Base-by-base conservation (phyloP, 2,113 vertebrate genomes). In the Ctenomys sociabilis region DNA sequence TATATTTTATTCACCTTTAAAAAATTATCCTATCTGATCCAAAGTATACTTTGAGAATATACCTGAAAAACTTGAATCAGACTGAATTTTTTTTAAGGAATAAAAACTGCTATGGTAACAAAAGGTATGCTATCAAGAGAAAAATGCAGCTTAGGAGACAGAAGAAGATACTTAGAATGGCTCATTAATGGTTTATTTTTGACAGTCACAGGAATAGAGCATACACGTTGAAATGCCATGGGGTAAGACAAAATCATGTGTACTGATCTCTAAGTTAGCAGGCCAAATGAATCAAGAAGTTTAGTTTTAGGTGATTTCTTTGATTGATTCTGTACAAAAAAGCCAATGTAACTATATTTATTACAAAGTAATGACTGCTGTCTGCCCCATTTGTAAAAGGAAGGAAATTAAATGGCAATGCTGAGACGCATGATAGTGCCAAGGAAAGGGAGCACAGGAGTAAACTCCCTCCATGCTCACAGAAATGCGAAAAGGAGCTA, bases 401-500 rank as follows among this genome's bases (percentile, higher is more conserved):
- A 84, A 93, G n/a, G 26, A 94, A 96, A 77, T 88, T 19, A 88
- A 52, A 91, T 40, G 78, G 73, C 73, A 70, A 40, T 68, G 21
- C 3, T 90, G 78, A 37, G 78, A 80, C 87, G 59, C 63, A 1
- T 52, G 91, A 72, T 30, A 57, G 57, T 43, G n/a, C n/a, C 86
- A 83, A 28, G 28, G 90, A 78, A 88, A 94, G 77, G 78, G 73
- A 52, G 61, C 59, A 68, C 0, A 59, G 59, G n/a, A 61, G 0
- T 61, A 30, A 30, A 91, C 64, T 83, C 77, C 40, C 64, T 35
- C 88, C 12, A 11, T 66, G 19, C 22, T 52, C 89, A 91, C 1
- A 86, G 73, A 86, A 93, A 95, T 93, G 64, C 91, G 91, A 97
- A 97, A 94, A 85, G 80, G 89, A 90, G 94, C 78, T 35, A 43